These are phyloP conservation scores for Sciurus carolinensis DNA, from an alignment of 2,797 vertebrate genomes.

Conservation along the genomic window DNA sequence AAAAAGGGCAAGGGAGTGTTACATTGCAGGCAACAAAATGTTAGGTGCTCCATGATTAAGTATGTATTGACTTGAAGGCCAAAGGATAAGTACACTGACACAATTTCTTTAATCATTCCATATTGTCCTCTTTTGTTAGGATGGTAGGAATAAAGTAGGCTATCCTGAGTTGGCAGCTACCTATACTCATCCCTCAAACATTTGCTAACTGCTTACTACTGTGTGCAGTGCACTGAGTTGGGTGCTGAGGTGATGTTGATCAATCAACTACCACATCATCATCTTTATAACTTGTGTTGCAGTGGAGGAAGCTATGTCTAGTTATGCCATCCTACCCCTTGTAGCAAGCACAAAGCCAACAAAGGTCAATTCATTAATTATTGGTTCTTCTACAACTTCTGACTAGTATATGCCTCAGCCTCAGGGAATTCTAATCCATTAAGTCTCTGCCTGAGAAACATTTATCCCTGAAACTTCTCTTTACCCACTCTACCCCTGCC, in stretches of 20 bases:
- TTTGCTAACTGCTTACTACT: neutral
- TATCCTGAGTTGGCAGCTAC: neutral
- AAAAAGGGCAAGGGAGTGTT: neutral
- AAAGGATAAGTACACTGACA: neutral
- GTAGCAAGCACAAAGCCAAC: neutral
- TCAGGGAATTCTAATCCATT: constrained; percentile 39
- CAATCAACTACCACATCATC: neutral
- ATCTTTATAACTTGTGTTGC: neutral
- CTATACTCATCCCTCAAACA: constrained; percentile 44
- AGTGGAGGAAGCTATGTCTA: constrained; percentile 39
- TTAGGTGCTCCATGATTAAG: neutral
- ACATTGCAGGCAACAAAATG: neutral
- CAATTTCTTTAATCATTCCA: neutral
- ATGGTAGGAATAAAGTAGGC: neutral
- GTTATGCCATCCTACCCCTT: neutral
- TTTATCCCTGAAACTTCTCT: neutral
- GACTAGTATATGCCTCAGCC: neutral
- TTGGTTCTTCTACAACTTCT: constrained; percentile 3
- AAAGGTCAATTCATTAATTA: neutral
- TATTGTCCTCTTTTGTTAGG: neutral
- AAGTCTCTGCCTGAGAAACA: neutral
- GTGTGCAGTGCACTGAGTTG: neutral
- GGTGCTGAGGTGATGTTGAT: neutral
- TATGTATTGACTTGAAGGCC: neutral
- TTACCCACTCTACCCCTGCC: neutral